Evolutionary conservation across 2,113 vertebrate genomes (phyloP).

Genomic region (Corythoichthys haematopterus): DNA sequence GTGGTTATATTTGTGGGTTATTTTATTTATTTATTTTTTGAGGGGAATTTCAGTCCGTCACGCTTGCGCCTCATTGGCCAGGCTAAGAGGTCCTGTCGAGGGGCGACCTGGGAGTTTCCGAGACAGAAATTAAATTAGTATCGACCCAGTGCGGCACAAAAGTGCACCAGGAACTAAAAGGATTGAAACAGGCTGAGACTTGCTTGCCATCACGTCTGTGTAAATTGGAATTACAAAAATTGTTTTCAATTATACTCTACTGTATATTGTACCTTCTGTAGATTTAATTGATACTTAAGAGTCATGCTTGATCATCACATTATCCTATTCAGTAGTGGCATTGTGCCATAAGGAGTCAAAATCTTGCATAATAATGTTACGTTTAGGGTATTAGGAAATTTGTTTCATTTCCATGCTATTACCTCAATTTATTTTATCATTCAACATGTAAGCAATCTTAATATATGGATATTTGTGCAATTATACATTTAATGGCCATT

Average conservation of each 20-base stretch:
- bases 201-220: slow-evolving; percentile 34
- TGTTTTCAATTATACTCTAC: not conserved
- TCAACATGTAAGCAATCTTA: not conserved
- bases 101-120: slow-evolving; percentile 62
- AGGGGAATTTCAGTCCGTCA: slow-evolving; percentile 4
- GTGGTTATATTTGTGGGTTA: not conserved
- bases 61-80: not conserved
- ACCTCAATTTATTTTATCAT: not conserved
- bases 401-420: not conserved
- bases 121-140: slow-evolving; percentile 71
- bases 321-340: not conserved
- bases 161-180: slow-evolving; percentile 55
- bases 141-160: slow-evolving; percentile 57
- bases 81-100: slow-evolving; percentile 58
- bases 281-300: not conserved
- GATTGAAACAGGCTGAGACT: slow-evolving; percentile 50
- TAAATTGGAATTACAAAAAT: slow-evolving; percentile 10
- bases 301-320: not conserved
- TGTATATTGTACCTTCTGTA: not conserved
- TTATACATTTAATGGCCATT: not conserved
- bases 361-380: not conserved
- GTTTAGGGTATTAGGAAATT: not conserved
- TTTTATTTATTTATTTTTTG: too few species aligned
- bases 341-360: not conserved
- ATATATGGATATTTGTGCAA: not conserved